A percentile compares a stretch with the other conserved stretches of the same genome.
These are phyloP conservation scores for Holotrichia oblita DNA, from an alignment of 1,140 invertebrate species.

Conservation along the genomic window DNA sequence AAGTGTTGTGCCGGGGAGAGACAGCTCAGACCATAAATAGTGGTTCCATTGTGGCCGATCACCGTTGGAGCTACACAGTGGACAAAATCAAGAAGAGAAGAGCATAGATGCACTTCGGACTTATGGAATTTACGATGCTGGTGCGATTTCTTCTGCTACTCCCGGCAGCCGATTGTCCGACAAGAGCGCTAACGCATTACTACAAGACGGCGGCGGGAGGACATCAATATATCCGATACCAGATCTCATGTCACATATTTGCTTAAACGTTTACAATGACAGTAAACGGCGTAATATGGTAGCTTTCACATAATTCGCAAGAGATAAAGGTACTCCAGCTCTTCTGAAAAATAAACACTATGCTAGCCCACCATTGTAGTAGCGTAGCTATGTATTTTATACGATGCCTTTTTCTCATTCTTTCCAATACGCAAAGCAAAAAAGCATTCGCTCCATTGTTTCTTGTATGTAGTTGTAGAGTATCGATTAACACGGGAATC, in stretches of 20 bases:
- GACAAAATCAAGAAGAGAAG: conserved; percentile 18
- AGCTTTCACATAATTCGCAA: conserved; percentile 49
- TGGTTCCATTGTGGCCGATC: conserved; percentile 25
- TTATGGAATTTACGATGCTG: conserved; percentile 48
- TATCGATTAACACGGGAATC: conserved; percentile 18
- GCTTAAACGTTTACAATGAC: conserved; percentile 49
- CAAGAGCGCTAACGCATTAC: conserved; percentile 52
- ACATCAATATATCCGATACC: conserved; percentile 53
- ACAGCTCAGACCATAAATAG: conserved; percentile 24
- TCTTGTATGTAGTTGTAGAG: neutral
- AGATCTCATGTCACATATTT: conserved; percentile 54
- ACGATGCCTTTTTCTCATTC: conserved; percentile 1
- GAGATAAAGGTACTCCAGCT: conserved; percentile 27
- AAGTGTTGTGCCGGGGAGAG: conserved; percentile 19
- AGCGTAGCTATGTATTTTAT: neutral
- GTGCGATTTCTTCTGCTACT: conserved; percentile 44
- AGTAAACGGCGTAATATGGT: conserved; percentile 53
- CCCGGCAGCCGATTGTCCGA: conserved; percentile 53
- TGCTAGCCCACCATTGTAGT: neutral
- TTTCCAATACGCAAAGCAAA: neutral
- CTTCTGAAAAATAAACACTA: conserved; percentile 21
- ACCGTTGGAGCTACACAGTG: neutral
- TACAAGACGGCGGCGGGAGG: conserved; percentile 50
- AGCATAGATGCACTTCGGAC: neutral
- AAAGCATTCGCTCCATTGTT: conserved; percentile 8